These are phyloP conservation scores for Brachionus asplanchnoidis DNA, from an alignment of 1,140 invertebrate species.

Conservation along the genomic window DNA sequence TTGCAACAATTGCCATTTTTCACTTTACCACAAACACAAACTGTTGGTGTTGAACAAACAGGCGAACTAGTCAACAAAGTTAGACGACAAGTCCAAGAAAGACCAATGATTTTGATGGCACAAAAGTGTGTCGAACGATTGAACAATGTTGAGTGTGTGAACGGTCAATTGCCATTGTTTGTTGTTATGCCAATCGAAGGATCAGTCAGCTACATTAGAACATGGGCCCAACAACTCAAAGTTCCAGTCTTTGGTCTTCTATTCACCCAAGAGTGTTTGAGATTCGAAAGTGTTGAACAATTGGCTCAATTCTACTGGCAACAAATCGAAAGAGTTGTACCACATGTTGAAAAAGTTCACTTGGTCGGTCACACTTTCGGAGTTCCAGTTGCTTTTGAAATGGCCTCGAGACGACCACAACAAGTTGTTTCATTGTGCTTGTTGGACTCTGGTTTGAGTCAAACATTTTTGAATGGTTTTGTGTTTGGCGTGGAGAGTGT, in stretches of 20 bases:
- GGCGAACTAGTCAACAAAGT: background rate
- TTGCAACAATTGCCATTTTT: background rate
- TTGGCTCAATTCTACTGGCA: conserved; percentile 26
- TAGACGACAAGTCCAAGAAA: conserved; percentile 10
- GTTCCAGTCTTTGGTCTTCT: conserved; percentile 4
- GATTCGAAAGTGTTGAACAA: conserved; percentile 16
- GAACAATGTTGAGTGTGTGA: conserved; percentile 7
- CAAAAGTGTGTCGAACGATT: background rate
- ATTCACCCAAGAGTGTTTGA: background rate
- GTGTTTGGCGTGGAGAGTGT: background rate
- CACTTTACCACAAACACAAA: background rate
- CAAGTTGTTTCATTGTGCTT: conserved; percentile 10
- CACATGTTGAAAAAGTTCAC: conserved; percentile 3
- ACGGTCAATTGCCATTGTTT: conserved; percentile 22
- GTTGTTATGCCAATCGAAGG: conserved; percentile 22
- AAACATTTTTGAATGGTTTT: conserved; percentile 4
- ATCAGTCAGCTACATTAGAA: background rate
- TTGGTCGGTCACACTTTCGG: conserved; percentile 14
- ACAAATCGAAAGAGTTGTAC: conserved; percentile 21
- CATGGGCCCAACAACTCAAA: conserved; percentile 22
- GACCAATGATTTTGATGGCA: conserved; percentile 1
- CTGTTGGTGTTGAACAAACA: background rate
- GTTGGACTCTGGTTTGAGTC: conserved; percentile 25
- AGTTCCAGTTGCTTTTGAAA: conserved; percentile 35
- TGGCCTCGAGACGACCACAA: conserved; percentile 1